Conservation (phyloP, 2,888 invertebrate genomes). For the Synergus japonicus region DNA sequence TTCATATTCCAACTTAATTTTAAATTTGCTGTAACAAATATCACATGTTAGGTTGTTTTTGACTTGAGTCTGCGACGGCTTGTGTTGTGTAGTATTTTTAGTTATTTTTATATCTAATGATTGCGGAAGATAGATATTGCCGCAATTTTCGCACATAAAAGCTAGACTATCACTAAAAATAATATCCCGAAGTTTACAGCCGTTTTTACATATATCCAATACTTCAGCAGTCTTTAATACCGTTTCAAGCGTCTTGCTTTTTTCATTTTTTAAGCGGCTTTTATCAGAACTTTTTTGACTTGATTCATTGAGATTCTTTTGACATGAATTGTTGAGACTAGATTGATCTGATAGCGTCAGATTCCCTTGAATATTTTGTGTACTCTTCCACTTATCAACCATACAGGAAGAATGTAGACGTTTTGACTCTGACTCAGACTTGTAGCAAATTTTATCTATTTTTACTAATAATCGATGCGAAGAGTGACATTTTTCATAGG, state of each 20-base stretch:
- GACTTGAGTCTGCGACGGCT: conserved; percentile 59
- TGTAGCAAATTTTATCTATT: conserved; percentile 68
- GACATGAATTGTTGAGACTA: conserved; percentile 3
- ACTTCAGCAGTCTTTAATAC: background rate
- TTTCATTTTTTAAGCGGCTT: background rate
- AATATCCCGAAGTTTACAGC: conserved; percentile 58
- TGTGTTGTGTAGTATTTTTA: conserved; percentile 55
- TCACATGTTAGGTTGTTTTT: conserved; percentile 68
- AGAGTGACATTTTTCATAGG: conserved; percentile 15
- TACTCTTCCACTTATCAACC: conserved; percentile 15
- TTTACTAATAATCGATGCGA: conserved; percentile 68
- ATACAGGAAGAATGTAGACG: background rate
- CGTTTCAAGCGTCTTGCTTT: background rate
- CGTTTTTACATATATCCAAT: conserved; percentile 33
- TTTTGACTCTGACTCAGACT: conserved; percentile 64
- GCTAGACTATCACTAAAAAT: conserved; percentile 50
- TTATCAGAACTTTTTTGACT: background rate
- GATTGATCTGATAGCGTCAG: conserved; percentile 1
- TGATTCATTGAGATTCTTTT: background rate
- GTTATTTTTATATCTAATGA: conserved; percentile 46
- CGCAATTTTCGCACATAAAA: conserved; percentile 57
- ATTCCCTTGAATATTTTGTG: conserved; percentile 31
- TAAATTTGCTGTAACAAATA: conserved; percentile 64
- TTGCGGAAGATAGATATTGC: conserved; percentile 24
- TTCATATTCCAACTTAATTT: conserved; percentile 56